These are phyloP conservation scores for Lanistes nyassanus DNA, from an alignment of 1,140 invertebrate species.

Conservation along the genomic window DNA sequence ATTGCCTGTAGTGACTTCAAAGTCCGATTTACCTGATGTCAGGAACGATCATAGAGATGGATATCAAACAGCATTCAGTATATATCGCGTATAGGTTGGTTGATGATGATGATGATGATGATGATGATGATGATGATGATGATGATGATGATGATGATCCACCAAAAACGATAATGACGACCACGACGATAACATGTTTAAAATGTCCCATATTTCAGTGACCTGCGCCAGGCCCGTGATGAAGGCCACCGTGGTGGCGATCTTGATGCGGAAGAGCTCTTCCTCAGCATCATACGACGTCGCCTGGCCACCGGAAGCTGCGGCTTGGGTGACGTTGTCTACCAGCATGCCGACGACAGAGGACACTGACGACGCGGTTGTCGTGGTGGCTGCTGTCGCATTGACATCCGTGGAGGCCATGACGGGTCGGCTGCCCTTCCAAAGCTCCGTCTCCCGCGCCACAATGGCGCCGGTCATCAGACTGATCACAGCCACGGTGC, in stretches of 20 bases:
- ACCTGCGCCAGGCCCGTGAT: slow-evolving; percentile 58
- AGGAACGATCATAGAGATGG: no score
- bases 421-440: slow-evolving; percentile 5
- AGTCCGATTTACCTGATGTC: no score
- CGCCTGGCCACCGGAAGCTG: not conserved
- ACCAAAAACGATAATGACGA: no score
- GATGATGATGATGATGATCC: no score
- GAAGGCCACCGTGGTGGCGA: slow-evolving; percentile 49
- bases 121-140: no score
- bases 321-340: slow-evolving; percentile 4
- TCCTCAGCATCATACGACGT: slow-evolving; percentile 21
- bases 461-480: slow-evolving; percentile 56
- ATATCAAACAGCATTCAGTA: no score
- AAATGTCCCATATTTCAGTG: no score
- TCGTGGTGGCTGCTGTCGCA: slow-evolving; percentile 4
- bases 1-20: no score
- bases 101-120: no score
- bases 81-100: no score
- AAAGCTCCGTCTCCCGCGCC: slow-evolving; percentile 33
- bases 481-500: slow-evolving; percentile 60
- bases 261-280: slow-evolving; percentile 40
- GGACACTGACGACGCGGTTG: not conserved
- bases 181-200: no score
- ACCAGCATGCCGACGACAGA: not conserved
- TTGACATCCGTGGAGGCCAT: not conserved